phyloP scores from a whole-genome alignment of 2,797 vertebrate genomes.

The Cossypha dichroa region DNA sequence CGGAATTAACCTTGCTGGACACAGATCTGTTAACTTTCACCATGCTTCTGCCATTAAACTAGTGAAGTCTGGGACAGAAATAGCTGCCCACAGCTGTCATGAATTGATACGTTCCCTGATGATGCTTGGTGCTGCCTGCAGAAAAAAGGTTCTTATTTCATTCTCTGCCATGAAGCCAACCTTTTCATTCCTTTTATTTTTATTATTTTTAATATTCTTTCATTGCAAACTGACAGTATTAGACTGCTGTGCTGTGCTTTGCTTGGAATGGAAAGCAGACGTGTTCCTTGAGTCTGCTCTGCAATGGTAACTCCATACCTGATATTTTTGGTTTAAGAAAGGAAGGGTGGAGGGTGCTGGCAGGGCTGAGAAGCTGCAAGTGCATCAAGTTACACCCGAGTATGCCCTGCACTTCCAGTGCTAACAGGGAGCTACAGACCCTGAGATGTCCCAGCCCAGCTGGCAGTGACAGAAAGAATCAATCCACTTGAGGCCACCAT shows the following conservation, averaged over 20 bases:
- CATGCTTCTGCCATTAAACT: conserved; percentile 5
- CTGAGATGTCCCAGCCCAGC: background rate
- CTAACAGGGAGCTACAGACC: background rate
- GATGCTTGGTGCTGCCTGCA: background rate
- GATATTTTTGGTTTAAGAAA: background rate
- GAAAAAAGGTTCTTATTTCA: conserved; percentile 7
- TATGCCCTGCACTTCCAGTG: background rate
- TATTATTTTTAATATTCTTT: conserved; percentile 11
- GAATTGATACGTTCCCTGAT: conserved; percentile 19
- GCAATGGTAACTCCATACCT: background rate
- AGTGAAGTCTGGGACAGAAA: conserved; percentile 40
- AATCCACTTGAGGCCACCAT: background rate
- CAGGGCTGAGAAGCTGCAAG: background rate
- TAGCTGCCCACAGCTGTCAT: conserved; percentile 49
- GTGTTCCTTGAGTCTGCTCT: background rate
- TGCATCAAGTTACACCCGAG: background rate
- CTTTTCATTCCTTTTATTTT: background rate
- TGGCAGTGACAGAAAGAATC: background rate
- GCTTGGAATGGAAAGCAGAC: conserved; percentile 27
- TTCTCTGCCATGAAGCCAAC: background rate
- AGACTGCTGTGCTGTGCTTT: background rate
- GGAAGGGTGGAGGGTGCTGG: background rate
- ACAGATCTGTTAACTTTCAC: conserved; percentile 48
- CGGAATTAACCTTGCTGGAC: conserved; percentile 53
- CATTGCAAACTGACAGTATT: background rate